phyloP scores from a whole-genome alignment of 1,140 invertebrate genomes.

The Psix sp. region DNA sequence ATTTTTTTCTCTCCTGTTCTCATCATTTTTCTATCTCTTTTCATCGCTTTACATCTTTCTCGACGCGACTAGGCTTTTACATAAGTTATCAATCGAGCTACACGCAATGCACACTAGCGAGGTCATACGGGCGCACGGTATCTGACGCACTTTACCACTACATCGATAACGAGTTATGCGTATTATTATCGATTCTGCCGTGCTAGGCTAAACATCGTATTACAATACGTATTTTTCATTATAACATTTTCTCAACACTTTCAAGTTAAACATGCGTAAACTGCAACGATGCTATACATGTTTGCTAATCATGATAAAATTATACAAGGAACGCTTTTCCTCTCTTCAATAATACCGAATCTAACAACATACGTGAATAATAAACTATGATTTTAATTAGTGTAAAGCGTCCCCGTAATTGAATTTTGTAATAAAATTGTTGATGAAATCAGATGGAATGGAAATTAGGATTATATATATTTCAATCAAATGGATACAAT shows the following conservation, averaged over 20 bases:
- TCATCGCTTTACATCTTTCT: conserved; percentile 25
- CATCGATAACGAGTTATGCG: conserved; percentile 47
- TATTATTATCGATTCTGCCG: conserved; percentile 54
- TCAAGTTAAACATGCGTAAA: conserved; percentile 33
- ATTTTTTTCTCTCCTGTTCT: conserved; percentile 16
- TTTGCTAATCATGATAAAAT: conserved; percentile 10
- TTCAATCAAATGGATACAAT: too few species aligned
- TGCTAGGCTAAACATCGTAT: conserved; percentile 28
- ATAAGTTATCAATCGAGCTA: conserved; percentile 61
- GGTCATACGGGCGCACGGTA: conserved; percentile 53
- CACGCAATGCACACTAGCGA: conserved; percentile 53
- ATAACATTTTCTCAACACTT: conserved; percentile 36
- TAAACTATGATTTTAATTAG: too few species aligned
- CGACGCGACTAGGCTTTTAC: conserved; percentile 50
- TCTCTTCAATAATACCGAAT: too few species aligned
- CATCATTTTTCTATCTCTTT: conserved; percentile 8
- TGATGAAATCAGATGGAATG: too few species aligned
- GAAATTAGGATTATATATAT: too few species aligned
- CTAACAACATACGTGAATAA: too few species aligned
- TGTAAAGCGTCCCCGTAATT: too few species aligned
- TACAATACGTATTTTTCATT: conserved; percentile 39
- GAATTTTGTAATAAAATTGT: too few species aligned
- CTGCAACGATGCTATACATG: neutral
- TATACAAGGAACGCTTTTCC: too few species aligned
- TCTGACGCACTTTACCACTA: conserved; percentile 60